phyloP scores from a whole-genome alignment of 2,113 vertebrate species.

The Pyxicephalus adspersus region DNA sequence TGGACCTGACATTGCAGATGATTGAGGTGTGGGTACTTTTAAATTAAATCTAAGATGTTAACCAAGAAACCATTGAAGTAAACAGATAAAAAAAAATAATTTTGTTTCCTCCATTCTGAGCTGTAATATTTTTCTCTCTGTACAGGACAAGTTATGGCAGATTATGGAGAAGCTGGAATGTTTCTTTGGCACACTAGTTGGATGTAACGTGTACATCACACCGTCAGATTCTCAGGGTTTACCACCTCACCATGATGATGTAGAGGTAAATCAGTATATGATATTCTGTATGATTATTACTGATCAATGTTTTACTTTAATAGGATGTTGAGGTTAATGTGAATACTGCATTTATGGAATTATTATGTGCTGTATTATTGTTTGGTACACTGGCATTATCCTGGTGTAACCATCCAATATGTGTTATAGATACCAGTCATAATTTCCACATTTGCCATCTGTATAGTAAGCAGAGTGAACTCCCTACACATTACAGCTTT shows the following conservation, averaged over 20 bases:
- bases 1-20: no score
- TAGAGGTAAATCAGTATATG: conserved; percentile 78
- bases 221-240: conserved; percentile 87
- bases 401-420: no score
- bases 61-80: neutral
- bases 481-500: no score
- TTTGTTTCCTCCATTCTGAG: neutral
- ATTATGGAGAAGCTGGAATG: conserved; percentile 92
- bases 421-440: no score
- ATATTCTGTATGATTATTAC: neutral
- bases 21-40: no score
- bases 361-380: no score
- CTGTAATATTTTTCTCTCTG: neutral
- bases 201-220: conserved; percentile 91
- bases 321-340: no score
- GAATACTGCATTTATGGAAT: no score
- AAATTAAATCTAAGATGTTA: neutral
- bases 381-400: no score
- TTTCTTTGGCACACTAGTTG: conserved; percentile 89
- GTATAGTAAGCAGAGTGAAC: no score
- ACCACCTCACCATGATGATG: conserved; percentile 89
- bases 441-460: no score
- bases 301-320: neutral
- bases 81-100: no score
- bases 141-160: conserved; percentile 87